phyloP scores from a whole-genome alignment of 2,888 invertebrate species.

The Lasius platythorax region DNA sequence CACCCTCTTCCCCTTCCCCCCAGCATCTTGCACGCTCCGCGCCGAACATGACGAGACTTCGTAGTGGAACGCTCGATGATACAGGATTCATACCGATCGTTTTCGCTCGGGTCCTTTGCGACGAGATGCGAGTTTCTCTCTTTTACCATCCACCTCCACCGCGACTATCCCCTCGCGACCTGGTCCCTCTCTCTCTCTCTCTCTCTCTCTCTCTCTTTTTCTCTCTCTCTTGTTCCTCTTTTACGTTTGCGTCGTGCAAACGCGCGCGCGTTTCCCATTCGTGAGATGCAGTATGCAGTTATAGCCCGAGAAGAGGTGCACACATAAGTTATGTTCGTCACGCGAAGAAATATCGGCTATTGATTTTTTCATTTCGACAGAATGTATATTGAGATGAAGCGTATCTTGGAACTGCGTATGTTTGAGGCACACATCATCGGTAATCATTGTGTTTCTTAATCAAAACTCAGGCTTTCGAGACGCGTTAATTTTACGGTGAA shows the following conservation, averaged over 20 bases:
- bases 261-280: background rate
- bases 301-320: background rate
- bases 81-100: conserved; percentile 75
- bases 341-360: conserved; percentile 22
- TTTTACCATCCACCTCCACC: conserved; percentile 5
- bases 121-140: conserved; percentile 21
- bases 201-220: background rate
- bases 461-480: background rate
- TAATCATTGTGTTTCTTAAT: background rate
- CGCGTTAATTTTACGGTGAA: background rate
- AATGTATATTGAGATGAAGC: conserved; percentile 48
- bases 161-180: background rate
- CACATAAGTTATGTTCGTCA: conserved; percentile 28
- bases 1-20: conserved; percentile 54
- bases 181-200: background rate
- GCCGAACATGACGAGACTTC: conserved; percentile 76
- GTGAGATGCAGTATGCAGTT: background rate
- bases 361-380: conserved; percentile 39
- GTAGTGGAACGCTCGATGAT: conserved; percentile 70
- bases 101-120: conserved; percentile 49
- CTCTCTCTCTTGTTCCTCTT: background rate
- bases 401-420: background rate
- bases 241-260: background rate
- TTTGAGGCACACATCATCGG: background rate
- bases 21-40: conserved; percentile 59